A percentile compares a stretch with the other conserved stretches of the same genome.
phyloP scores from a whole-genome alignment of 2,888 invertebrate species.

The Spodoptera littoralis region DNA sequence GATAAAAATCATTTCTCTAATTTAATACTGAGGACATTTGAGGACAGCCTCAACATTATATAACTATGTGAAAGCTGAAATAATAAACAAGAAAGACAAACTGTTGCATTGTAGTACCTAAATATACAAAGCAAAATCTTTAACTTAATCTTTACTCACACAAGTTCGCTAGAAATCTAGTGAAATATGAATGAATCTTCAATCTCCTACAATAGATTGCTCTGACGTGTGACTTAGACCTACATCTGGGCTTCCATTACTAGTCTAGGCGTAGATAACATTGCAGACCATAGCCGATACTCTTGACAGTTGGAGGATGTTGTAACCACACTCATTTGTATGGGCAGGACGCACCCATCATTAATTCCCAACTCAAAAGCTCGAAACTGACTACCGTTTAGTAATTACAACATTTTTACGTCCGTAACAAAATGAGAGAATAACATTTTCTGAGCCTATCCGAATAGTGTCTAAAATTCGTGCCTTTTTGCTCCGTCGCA shows the following conservation, averaged over 20 bases:
- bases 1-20: no score
- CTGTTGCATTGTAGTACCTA: no score
- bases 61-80: no score
- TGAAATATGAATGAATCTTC: background rate
- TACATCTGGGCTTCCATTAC: conserved; percentile 44
- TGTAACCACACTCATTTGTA: conserved; percentile 40
- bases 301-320: conserved; percentile 49
- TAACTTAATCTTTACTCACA: background rate
- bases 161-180: background rate
- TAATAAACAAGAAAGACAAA: no score
- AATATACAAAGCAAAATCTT: no score
- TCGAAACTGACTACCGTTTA: conserved; percentile 33
- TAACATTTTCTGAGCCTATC: conserved; percentile 18
- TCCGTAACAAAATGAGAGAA: conserved; percentile 23
- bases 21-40: no score
- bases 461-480: conserved; percentile 23
- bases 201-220: background rate
- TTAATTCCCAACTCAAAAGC: conserved; percentile 21
- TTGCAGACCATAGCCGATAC: conserved; percentile 39
- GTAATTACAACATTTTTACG: conserved; percentile 22
- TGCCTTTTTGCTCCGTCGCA: conserved; percentile 20
- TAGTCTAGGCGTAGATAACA: conserved; percentile 44
- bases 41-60: no score
- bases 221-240: conserved; percentile 37
- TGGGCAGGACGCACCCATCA: conserved; percentile 13